Evolutionary conservation across 2,113 vertebrate genomes (phyloP).

Genomic region (Gopherus flavomarginatus): DNA sequence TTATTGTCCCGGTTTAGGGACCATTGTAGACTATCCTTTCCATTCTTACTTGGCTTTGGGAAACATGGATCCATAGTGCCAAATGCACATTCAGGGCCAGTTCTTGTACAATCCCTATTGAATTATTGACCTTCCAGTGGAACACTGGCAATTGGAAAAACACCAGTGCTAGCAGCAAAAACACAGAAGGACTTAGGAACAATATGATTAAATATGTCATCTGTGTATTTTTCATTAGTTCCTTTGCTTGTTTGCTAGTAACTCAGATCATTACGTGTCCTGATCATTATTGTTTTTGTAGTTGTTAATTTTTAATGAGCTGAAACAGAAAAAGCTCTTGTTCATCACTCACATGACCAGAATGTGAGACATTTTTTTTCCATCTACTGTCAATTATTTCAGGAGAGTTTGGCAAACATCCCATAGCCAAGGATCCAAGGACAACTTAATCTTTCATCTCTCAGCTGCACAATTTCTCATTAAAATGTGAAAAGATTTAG

Average conservation of each 20-base stretch:
- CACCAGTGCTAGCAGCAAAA: not conserved
- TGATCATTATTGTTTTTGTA: not conserved
- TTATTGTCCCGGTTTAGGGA: not conserved
- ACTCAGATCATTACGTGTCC: not conserved
- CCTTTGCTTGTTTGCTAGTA: not conserved
- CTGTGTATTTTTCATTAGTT: not conserved
- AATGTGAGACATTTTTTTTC: not conserved
- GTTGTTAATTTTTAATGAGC: conserved; percentile 24
- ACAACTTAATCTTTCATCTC: not conserved
- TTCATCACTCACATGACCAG: not conserved
- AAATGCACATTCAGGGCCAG: not conserved
- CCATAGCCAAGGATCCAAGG: conserved; percentile 31
- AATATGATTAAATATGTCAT: not conserved
- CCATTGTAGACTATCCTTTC: not conserved
- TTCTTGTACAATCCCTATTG: not conserved
- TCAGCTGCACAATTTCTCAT: conserved; percentile 34
- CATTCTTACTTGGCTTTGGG: not conserved
- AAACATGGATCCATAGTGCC: accelerated
- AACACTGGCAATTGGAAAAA: not conserved
- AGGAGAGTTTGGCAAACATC: not conserved
- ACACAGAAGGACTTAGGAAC: not conserved
- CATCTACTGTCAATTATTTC: conserved; percentile 29
- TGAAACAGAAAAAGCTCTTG: not conserved
- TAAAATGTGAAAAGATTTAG: conserved; percentile 61
- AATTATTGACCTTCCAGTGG: not conserved